A percentile compares a stretch with the other conserved stretches of the same genome.
phyloP scores from a whole-genome alignment of 1,140 invertebrate genomes.

The Fopius arisanus region DNA sequence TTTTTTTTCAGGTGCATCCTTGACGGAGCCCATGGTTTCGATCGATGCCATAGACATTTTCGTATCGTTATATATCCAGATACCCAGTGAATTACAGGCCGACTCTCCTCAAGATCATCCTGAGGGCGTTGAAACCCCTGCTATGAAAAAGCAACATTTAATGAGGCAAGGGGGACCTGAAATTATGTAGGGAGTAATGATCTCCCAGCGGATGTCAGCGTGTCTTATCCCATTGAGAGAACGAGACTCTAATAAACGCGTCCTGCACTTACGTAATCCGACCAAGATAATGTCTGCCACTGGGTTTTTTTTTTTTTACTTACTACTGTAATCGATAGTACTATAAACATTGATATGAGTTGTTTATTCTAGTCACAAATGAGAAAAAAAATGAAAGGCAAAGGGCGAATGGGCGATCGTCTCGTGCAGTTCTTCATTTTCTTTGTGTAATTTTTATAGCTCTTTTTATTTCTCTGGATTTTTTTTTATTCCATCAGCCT shows the following conservation, averaged over 20 bases:
- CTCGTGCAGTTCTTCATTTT: no score
- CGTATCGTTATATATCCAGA: neutral
- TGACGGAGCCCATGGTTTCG: constrained; percentile 44
- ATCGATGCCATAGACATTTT: constrained; percentile 45
- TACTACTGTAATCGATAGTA: neutral
- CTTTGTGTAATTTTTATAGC: no score
- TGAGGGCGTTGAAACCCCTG: neutral
- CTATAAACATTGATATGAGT: neutral
- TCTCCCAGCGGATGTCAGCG: constrained; percentile 29
- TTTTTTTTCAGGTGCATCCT: constrained; percentile 45
- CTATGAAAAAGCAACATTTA: neutral
- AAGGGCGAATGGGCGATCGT: no score
- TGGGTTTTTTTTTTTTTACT: neutral
- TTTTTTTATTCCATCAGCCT: no score
- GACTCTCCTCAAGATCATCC: constrained; percentile 3
- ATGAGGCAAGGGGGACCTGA: neutral
- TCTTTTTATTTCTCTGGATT: no score
- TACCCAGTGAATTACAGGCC: constrained; percentile 24
- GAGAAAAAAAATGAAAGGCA: no score
- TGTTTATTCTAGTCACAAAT: no score
- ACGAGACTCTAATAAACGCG: constrained; percentile 28
- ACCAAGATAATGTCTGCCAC: neutral
- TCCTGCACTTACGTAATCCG: constrained; percentile 14
- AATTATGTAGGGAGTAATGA: constrained; percentile 19
- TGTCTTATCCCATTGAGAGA: constrained; percentile 35